Percentiles rank a stretch among this genome's conserved stretches.
phyloP scores from a whole-genome alignment of 2,113 vertebrate species.

The Mastomys coucha region DNA sequence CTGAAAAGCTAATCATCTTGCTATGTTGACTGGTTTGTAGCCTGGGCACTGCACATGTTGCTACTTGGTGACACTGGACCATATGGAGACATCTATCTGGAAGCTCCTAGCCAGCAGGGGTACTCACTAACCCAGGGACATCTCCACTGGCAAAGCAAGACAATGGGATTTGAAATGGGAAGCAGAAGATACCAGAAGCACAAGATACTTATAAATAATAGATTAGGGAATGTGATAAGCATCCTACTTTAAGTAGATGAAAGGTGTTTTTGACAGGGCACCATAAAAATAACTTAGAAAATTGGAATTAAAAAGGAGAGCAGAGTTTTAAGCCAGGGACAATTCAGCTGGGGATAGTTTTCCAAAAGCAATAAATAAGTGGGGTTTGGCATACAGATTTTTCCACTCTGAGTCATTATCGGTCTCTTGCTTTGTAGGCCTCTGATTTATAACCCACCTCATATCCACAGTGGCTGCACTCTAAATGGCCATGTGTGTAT shows the following conservation, averaged over 20 bases:
- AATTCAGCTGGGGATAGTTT: background rate
- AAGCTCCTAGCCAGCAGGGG: background rate
- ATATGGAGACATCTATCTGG: background rate
- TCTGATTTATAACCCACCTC: conserved; percentile 7
- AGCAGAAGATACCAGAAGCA: background rate
- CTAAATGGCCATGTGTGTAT: background rate
- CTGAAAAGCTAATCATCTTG: background rate
- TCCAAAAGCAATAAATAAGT: conserved; percentile 49
- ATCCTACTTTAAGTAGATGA: background rate
- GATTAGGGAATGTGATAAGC: background rate
- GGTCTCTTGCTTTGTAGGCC: background rate
- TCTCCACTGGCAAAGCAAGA: background rate
- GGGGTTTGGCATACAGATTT: background rate
- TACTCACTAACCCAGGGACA: background rate
- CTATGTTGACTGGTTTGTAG: background rate
- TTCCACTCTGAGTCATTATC: conserved; percentile 17
- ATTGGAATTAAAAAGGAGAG: conserved; percentile 29
- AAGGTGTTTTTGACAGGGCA: conserved; percentile 53
- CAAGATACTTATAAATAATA: background rate
- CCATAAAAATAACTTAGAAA: conserved; percentile 44
- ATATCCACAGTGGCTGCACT: background rate
- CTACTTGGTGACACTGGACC: background rate
- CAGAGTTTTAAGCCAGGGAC: conserved; percentile 27
- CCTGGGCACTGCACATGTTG: too few species aligned
- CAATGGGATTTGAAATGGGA: background rate